phyloP scores from a whole-genome alignment of 2,888 invertebrate species.

The Platycnemis pennipes region DNA sequence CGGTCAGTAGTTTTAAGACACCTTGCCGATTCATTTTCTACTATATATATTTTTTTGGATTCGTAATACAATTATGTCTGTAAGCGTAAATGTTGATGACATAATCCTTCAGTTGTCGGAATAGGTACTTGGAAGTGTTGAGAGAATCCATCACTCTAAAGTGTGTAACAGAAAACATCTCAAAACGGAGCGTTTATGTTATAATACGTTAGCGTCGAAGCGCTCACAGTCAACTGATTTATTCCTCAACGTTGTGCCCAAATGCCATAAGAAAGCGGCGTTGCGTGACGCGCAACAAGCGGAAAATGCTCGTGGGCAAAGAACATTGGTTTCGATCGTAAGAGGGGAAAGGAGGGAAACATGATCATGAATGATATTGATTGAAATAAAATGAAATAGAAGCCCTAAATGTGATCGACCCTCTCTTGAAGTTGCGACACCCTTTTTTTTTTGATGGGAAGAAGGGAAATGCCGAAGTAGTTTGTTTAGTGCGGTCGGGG shows the following conservation, averaged over 20 bases:
- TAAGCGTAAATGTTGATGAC: too few relatives aligned
- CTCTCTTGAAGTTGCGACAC: neutral
- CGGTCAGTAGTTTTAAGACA: too few relatives aligned
- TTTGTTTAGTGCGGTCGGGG: constrained; percentile 31
- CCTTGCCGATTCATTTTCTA: too few relatives aligned
- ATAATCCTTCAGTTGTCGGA: too few relatives aligned
- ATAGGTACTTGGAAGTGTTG: too few relatives aligned
- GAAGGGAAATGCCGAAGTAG: neutral
- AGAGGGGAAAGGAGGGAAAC: neutral
- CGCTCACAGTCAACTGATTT: neutral
- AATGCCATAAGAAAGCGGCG: neutral
- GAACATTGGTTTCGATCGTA: neutral
- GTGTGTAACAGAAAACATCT: too few relatives aligned
- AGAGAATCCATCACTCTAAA: too few relatives aligned
- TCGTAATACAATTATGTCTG: too few relatives aligned
- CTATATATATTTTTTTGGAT: too few relatives aligned
- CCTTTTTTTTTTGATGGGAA: neutral
- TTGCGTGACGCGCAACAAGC: neutral
- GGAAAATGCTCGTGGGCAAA: neutral
- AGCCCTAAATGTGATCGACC: constrained; percentile 12
- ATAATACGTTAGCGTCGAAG: neutral
- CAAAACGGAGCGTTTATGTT: too few relatives aligned
- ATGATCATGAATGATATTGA: constrained; percentile 3
- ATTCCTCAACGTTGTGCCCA: neutral
- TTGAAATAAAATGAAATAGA: constrained; percentile 34